A percentile compares a stretch with the other conserved stretches of the same genome.
phyloP scores from a whole-genome alignment of 2,888 invertebrate genomes.

The Mythimna impura region DNA sequence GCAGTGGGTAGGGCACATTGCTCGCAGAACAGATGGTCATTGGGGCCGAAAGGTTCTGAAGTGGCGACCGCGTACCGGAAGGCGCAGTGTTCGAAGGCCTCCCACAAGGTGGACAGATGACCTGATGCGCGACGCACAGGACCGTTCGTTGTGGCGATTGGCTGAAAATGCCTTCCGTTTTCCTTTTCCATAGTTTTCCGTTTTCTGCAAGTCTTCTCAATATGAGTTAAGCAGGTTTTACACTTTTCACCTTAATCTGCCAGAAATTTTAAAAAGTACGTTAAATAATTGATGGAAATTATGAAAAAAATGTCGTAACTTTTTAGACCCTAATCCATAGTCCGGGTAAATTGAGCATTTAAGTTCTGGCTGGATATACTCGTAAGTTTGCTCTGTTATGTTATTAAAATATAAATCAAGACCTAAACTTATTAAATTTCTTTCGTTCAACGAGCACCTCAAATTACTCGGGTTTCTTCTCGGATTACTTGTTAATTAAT shows the following conservation, averaged over 20 bases:
- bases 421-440: neutral
- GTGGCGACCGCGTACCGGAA: too few relatives aligned
- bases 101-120: too few relatives aligned
- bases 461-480: neutral
- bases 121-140: too few relatives aligned
- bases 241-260: neutral
- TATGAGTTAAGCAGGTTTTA: neutral
- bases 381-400: neutral
- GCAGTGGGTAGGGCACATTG: too few relatives aligned
- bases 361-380: neutral
- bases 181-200: too few relatives aligned
- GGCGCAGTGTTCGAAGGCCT: too few relatives aligned
- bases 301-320: neutral
- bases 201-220: neutral
- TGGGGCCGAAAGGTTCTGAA: too few relatives aligned
- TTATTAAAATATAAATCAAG: neutral
- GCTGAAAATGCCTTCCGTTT: too few relatives aligned
- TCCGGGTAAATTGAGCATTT: neutral
- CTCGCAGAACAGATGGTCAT: too few relatives aligned
- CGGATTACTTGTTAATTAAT: neutral
- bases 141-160: too few relatives aligned
- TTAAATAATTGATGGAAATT: neutral
- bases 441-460: constrained; percentile 6
- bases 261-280: neutral
- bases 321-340: constrained; percentile 3